Percentiles rank a stretch among this genome's conserved stretches.
Evolutionary conservation across 1,140 invertebrate genomes (phyloP).

Genomic region (Diorhabda sublineata): DNA sequence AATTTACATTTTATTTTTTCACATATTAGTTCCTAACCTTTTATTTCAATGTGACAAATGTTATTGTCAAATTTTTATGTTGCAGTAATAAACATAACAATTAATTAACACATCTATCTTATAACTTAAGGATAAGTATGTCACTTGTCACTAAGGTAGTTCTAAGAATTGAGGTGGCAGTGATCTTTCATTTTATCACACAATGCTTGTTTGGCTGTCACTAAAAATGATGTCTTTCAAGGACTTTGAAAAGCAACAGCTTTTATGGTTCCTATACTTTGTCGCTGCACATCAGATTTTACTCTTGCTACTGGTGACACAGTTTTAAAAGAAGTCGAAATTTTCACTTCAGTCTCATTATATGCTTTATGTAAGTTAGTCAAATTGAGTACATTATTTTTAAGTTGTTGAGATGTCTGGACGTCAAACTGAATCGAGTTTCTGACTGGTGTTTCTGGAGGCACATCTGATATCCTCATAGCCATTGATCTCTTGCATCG

Average conservation of each 20-base stretch:
- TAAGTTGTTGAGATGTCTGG: conserved; percentile 15
- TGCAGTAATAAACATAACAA: too few species aligned
- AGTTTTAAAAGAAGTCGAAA: background rate
- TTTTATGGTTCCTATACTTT: background rate
- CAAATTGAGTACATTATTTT: conserved; percentile 19
- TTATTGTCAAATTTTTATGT: too few species aligned
- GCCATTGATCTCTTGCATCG: background rate
- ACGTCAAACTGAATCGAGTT: conserved; percentile 23
- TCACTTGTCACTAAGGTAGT: too few species aligned
- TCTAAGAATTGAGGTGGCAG: too few species aligned
- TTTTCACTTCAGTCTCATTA: background rate
- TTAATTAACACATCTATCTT: too few species aligned
- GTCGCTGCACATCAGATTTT: background rate
- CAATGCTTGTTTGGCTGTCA: too few species aligned
- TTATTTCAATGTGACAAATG: too few species aligned
- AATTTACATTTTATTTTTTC: too few species aligned
- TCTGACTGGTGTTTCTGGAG: conserved; percentile 25
- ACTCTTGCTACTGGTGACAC: background rate
- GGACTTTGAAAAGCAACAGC: conserved; percentile 15
- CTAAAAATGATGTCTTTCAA: too few species aligned
- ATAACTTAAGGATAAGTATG: too few species aligned
- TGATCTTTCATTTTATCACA: too few species aligned
- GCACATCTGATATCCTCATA: conserved; percentile 7
- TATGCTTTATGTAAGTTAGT: conserved; percentile 22
- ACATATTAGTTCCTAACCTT: too few species aligned